Evolutionary conservation across 2,888 invertebrate species (phyloP).

Genomic region (Tenthredo distinguenda): DNA sequence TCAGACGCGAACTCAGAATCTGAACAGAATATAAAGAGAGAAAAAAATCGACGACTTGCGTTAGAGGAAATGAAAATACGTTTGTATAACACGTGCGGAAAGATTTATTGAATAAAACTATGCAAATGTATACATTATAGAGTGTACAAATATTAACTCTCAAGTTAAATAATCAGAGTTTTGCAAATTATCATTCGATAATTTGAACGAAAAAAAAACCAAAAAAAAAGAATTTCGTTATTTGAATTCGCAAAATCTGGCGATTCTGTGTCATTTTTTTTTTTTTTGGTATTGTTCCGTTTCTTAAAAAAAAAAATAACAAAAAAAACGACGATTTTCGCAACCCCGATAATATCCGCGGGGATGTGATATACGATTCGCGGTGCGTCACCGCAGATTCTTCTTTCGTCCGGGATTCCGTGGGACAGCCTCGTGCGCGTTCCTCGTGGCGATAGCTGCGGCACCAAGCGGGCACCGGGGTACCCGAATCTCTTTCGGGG

Average conservation of each 20-base stretch:
- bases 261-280: background rate
- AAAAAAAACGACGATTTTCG: background rate
- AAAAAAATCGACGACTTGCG: background rate
- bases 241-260: background rate
- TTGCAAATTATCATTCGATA: background rate
- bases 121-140: background rate
- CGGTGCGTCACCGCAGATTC: conserved; percentile 3
- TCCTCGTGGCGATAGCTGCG: conserved; percentile 11
- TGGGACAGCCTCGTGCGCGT: conserved; percentile 4
- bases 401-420: conserved; percentile 27
- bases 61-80: background rate
- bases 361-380: background rate
- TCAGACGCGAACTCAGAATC: background rate
- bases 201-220: background rate
- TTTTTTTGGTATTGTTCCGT: background rate
- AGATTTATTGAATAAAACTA: conserved; percentile 1
- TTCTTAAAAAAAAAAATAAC: background rate
- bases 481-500: conserved; percentile 23
- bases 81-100: background rate
- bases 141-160: conserved; percentile 13
- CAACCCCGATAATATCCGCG: background rate
- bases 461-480: background rate
- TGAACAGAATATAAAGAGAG: background rate
- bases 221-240: background rate
- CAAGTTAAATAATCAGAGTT: background rate